Evolutionary conservation across 2,888 invertebrate species (phyloP), one percentile per base, ranked within the genome.

Genomic region (Cenopis cana): DNA sequence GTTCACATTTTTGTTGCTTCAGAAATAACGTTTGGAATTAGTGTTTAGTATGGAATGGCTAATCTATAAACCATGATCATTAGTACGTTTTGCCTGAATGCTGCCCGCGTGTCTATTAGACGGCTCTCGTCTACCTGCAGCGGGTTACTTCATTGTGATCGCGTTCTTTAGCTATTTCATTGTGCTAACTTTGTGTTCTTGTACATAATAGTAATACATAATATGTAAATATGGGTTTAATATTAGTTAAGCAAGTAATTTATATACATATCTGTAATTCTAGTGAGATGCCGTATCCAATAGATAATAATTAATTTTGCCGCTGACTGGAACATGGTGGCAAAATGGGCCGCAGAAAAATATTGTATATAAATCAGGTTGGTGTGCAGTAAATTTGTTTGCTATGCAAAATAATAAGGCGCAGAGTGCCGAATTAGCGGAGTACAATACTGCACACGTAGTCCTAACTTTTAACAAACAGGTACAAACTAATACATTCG

Each of bases 1-100:
- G 38, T 38, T 59, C 66, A 60, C 60, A 29, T 60, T 76, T 68
- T 74, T 60, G 46, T 60, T 73, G 84, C 87, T 88, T 89, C 76
- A 79, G 83, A 88, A 88, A 89, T 91, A 89, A 90, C 85, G 83
- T 38, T 65, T 71, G 18, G 29, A 56, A 59, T 5, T 60, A 60
- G 50, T 64, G 52, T 55, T 20, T 67, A 65, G 57, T 14, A 18
- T 60, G 49, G 70, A 70, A 70, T 70, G 70, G 60, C 69, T 66
- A 41, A 61, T 62, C 24, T 18, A 60, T 55, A 60, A 49, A 49
- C 20, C 64, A 17, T 41, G 14, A 52, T 50, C 52, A 61, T 38
- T 14, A 18, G 24, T 29, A 38, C 41, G 41, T 46, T 41, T 46
- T 41, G 54, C 38, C 59, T 50, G 50, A 54, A 60, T 33, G 18